A percentile compares a stretch with the other conserved stretches of the same genome.
Conservation (phyloP, 2,113 vertebrate genomes). For the Kryptolebias marmoratus region DNA sequence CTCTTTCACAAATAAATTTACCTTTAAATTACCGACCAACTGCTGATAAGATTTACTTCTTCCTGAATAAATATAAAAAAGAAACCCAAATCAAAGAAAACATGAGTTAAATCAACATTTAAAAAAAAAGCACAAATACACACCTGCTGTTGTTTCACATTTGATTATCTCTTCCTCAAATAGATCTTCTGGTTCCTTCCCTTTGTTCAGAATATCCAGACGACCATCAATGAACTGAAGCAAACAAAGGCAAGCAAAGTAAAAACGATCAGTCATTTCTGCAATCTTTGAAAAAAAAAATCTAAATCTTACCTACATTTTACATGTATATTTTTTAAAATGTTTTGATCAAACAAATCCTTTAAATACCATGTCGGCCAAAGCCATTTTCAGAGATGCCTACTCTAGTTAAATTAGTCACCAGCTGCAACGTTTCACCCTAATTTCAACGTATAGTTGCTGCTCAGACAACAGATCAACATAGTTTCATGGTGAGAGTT, state of each 20-base stretch:
- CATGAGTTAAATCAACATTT: not conserved
- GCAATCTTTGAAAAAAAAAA: not conserved
- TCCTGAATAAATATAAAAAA: conserved; percentile 63
- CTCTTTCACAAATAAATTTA: conserved; percentile 47
- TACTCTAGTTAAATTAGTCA: not conserved
- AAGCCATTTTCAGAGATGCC: too few relatives aligned
- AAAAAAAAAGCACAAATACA: conserved; percentile 16
- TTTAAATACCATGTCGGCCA: not conserved
- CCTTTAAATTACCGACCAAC: conserved; percentile 88
- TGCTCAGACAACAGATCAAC: too few relatives aligned
- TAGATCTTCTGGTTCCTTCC: conserved; percentile 83
- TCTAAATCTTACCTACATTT: not conserved
- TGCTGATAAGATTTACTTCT: conserved; percentile 84
- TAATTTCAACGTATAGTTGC: not conserved
- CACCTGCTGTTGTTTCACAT: conserved; percentile 78
- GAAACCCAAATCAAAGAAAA: not conserved
- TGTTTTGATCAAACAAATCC: not conserved
- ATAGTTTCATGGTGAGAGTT: not conserved
- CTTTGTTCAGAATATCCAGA: conserved; percentile 84
- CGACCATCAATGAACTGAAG: conserved; percentile 87
- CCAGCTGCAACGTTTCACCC: conserved; percentile 1
- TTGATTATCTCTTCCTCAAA: conserved; percentile 87
- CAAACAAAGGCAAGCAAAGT: not conserved
- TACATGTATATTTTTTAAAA: too few relatives aligned
- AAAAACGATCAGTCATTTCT: not conserved